A percentile compares a stretch with the other conserved stretches of the same genome.
phyloP scores from a whole-genome alignment of 2,888 invertebrate genomes.

The Morpho deidamia region DNA sequence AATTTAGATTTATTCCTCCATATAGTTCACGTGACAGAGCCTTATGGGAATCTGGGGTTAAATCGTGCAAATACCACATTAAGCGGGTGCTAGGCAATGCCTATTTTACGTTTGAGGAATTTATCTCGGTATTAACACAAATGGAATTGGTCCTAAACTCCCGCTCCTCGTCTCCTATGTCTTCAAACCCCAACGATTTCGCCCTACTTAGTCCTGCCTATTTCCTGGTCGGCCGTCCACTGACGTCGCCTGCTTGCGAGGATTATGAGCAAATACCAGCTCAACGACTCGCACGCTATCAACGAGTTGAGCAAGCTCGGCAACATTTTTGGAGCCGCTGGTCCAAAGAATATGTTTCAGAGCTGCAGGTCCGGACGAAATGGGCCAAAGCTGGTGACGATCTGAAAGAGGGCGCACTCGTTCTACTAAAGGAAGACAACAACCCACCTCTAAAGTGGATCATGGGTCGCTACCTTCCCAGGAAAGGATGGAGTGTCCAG shows the following conservation, averaged over 20 bases:
- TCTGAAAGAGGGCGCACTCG: background rate
- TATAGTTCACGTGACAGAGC: conserved; percentile 13
- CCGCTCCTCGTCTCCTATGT: background rate
- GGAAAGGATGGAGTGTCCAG: conserved; percentile 22
- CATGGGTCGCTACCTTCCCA: conserved; percentile 9
- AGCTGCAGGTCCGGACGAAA: conserved; percentile 18
- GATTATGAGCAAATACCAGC: background rate
- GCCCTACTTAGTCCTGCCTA: background rate
- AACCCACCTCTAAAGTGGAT: background rate
- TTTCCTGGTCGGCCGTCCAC: no score
- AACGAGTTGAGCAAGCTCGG: conserved; percentile 13
- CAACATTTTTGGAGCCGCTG: conserved; percentile 23
- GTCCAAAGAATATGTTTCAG: conserved; percentile 21
- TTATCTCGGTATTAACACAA: conserved; percentile 13
- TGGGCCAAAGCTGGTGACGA: conserved; percentile 2
- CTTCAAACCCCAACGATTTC: background rate
- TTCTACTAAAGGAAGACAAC: background rate
- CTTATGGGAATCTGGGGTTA: conserved; percentile 17
- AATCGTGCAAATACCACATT: conserved; percentile 14
- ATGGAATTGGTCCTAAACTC: background rate
- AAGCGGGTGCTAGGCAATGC: conserved; percentile 15
- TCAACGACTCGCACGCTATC: conserved; percentile 4
- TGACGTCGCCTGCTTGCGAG: background rate
- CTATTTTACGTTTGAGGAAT: conserved; percentile 23
- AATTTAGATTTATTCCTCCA: conserved; percentile 1